These are phyloP conservation scores for Cheilosia soror DNA, from an alignment of 2,888 invertebrate genomes.

Conservation along the genomic window DNA sequence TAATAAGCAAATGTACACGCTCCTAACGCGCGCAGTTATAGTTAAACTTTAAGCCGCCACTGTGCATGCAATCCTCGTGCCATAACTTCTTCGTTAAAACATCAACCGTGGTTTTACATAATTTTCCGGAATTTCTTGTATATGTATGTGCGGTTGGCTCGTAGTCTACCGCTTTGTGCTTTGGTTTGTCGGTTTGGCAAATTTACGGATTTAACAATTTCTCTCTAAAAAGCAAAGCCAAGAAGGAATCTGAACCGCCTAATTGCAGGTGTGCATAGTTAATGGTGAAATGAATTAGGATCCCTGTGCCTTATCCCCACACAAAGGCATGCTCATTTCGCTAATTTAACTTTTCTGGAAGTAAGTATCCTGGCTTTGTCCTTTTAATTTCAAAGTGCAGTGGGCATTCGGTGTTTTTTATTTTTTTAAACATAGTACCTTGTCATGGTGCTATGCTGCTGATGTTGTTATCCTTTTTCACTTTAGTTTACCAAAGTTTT, in stretches of 20 bases:
- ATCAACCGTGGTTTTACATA: constrained; percentile 26
- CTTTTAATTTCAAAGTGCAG: constrained; percentile 58
- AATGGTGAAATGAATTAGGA: constrained; percentile 35
- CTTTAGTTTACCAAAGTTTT: constrained; percentile 46
- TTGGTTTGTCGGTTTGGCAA: constrained; percentile 23
- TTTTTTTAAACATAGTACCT: constrained; percentile 13
- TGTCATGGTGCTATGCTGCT: constrained; percentile 43
- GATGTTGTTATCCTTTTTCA: constrained; percentile 44
- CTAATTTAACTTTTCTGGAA: constrained; percentile 65
- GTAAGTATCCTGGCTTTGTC: constrained; percentile 63
- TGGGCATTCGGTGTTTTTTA: constrained; percentile 21
- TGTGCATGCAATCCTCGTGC: background rate
- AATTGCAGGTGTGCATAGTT: constrained; percentile 58
- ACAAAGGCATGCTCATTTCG: constrained; percentile 61
- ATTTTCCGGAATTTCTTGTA: constrained; percentile 10
- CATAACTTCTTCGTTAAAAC: background rate
- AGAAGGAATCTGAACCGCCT: constrained; percentile 34
- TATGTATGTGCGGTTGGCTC: constrained; percentile 16
- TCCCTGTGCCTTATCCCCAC: constrained; percentile 12
- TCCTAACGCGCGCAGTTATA: background rate
- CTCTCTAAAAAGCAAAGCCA: background rate
- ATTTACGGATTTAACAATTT: constrained; percentile 34
- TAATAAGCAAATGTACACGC: background rate
- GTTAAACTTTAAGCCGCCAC: constrained; percentile 6
- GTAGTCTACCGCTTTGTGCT: background rate